Percentiles rank a stretch among this genome's conserved stretches.
These are phyloP conservation scores for Drosophila tsacasi DNA, from an alignment of 1,140 invertebrate species.

Conservation along the genomic window DNA sequence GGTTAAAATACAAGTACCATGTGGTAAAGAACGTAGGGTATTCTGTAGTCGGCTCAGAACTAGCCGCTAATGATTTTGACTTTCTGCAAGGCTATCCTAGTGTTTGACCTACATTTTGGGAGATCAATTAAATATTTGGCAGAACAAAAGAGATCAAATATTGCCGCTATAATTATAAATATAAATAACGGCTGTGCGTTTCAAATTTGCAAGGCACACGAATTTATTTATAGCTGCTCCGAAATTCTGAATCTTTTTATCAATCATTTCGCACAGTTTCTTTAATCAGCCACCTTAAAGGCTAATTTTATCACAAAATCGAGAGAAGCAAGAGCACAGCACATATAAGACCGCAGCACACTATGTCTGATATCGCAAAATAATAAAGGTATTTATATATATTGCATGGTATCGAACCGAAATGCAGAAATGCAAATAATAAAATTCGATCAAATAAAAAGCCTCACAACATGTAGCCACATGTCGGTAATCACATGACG, in stretches of 20 bases:
- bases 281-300: neutral
- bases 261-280: conserved; percentile 18
- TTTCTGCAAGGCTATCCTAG: neutral
- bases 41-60: neutral
- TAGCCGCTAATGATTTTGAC: neutral
- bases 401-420: neutral
- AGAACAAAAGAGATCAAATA: conserved; percentile 9
- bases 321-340: neutral
- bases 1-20: neutral
- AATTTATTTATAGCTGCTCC: conserved; percentile 36
- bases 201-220: conserved; percentile 15
- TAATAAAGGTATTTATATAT: neutral
- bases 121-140: conserved; percentile 9
- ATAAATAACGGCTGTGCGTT: conserved; percentile 10
- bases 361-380: neutral
- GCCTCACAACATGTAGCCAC: conserved; percentile 2
- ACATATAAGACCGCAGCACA: neutral
- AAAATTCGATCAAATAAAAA: conserved; percentile 9
- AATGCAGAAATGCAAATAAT: conserved; percentile 16
- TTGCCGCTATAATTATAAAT: conserved; percentile 13
- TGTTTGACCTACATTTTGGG: neutral
- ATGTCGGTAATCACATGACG: conserved; percentile 24
- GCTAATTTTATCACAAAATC: conserved; percentile 8
- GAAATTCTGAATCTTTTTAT: conserved; percentile 25
- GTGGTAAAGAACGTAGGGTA: neutral